Percentiles rank a stretch among this genome's conserved stretches.
phyloP scores from a whole-genome alignment of 2,888 invertebrate species.

The Synanthedon formicaeformis region DNA sequence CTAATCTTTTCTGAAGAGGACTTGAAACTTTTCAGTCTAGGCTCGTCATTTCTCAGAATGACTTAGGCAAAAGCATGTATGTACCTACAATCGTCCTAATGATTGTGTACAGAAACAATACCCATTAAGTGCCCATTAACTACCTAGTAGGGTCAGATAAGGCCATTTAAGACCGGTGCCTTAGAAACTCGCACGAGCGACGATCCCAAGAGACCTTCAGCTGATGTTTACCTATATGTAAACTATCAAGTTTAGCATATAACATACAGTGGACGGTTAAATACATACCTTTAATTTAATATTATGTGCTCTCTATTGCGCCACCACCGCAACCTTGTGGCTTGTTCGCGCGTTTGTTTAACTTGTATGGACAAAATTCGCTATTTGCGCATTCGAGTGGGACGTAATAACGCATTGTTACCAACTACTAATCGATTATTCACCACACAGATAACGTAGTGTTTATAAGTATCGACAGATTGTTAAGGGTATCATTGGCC shows the following conservation, averaged over 20 bases:
- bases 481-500: neutral
- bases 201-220: neutral
- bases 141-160: too few species aligned
- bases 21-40: too few species aligned
- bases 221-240: neutral
- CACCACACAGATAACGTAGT: neutral
- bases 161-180: too few species aligned
- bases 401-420: constrained; percentile 55
- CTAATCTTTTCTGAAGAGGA: too few species aligned
- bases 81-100: too few species aligned
- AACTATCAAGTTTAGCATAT: constrained; percentile 8
- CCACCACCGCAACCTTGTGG: constrained; percentile 51
- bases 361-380: constrained; percentile 49
- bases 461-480: neutral
- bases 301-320: constrained; percentile 23
- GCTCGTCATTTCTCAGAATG: too few species aligned
- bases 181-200: neutral
- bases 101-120: too few species aligned
- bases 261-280: constrained; percentile 12
- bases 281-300: constrained; percentile 14
- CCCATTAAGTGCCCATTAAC: too few species aligned
- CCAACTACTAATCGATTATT: constrained; percentile 33
- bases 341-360: constrained; percentile 43
- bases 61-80: too few species aligned
- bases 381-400: constrained; percentile 49